Base-by-base conservation (phyloP, 2,888 invertebrate genomes). In the Leucania comma region DNA sequence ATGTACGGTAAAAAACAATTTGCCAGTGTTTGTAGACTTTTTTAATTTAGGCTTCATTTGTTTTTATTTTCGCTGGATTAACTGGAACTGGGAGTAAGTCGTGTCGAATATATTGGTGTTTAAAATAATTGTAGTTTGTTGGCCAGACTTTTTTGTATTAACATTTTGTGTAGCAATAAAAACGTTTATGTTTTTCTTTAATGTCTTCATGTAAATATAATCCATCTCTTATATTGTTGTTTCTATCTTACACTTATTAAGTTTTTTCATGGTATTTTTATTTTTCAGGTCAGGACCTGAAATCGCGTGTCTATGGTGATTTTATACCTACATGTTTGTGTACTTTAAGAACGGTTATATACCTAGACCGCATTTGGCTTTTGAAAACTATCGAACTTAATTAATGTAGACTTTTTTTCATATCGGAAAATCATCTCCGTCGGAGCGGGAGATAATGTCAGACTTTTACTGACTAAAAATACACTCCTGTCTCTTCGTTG, bases 291-390 rank as follows among this genome's bases (percentile, higher is more conserved):
- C 12, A 24, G 22, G 24, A 38, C 1, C 22, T 58, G 46, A 48
- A 53, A 29, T 75, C 17, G 53, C 68, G 68, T 72, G 72, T 0
- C 24, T 38, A 8, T 9, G 35, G 48, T 48, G 20, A 75, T 48
- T 63, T 29, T 2, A 32, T 3, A 38, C 63, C 3, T 29, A 29
- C 54, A 29, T 54, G 54, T 73, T 63, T 10, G 63, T 73, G n/a
- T 35, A 48, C 6, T 35, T 35, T 35, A 35, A n/a, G n/a, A n/a
- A n/a, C n/a, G n/a, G n/a, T n/a, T n/a, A n/a, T n/a, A n/a, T n/a
- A n/a, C 1, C 1, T 38, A 20, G 8, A 8, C 12, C 22, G 32
- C 22, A 46, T 6, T 14, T n/a, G 2, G 9, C n/a, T 5, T 24
- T 29, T 70, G 42, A 46, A 72, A 50, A 51, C 42, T 24, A 42